phyloP scores from a whole-genome alignment of 2,113 vertebrate genomes.

The Romanogobio albipinnatus region DNA sequence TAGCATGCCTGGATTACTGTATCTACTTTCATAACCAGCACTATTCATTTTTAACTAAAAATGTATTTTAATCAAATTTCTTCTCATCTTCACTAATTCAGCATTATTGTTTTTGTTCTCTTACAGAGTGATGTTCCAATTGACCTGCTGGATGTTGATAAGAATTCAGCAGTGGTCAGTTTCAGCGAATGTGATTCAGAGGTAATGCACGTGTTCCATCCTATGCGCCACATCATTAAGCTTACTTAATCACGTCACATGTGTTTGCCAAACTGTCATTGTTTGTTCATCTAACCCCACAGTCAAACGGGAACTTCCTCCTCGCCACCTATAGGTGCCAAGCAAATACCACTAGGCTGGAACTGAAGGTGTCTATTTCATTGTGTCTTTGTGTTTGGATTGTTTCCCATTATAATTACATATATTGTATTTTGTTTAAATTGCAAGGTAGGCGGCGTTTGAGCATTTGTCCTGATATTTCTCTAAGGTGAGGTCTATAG shows the following conservation, averaged over 20 bases:
- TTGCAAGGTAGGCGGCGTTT: neutral
- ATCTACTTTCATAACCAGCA: neutral
- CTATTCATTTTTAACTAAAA: neutral
- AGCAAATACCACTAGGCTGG: conserved; percentile 93
- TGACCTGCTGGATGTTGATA: conserved; percentile 95
- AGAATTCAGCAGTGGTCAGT: conserved; percentile 97
- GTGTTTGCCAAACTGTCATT: neutral
- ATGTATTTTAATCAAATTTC: neutral
- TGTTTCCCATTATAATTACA: neutral
- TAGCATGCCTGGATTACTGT: neutral
- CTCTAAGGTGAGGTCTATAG: conserved; percentile 91
- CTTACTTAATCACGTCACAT: conserved; percentile 6
- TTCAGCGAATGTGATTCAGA: conserved; percentile 96
- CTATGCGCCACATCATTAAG: neutral
- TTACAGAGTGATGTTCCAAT: conserved; percentile 93
- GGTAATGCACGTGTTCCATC: conserved; percentile 73
- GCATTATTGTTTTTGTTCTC: neutral
- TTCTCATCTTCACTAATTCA: neutral
- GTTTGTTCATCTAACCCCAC: conserved; percentile 54
- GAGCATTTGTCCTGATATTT: neutral
- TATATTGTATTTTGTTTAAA: neutral
- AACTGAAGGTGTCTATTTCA: conserved; percentile 84
- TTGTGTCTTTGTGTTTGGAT: neutral
- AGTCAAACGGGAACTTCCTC: conserved; percentile 94
- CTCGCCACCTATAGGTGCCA: conserved; percentile 97